Evolutionary conservation across 2,888 invertebrate species (phyloP), one percentile per base, ranked within the genome.

Genomic region (Drosophila ustulata): DNA sequence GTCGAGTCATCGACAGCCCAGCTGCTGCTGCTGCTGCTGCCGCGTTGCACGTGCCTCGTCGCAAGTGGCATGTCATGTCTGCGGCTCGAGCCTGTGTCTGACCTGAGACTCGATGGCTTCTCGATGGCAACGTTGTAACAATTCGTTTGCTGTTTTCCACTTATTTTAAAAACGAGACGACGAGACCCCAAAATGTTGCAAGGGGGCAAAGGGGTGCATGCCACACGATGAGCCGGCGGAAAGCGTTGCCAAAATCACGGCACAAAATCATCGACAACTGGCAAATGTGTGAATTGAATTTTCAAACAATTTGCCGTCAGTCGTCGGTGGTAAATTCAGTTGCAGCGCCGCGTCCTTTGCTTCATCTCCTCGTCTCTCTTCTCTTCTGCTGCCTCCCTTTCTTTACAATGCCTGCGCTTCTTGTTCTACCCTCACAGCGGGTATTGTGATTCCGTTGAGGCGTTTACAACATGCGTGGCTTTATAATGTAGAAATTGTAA

Each of bases 231-330:
- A 85, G 73, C 55, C 68, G 71, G 71, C 78, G 80, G 64, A 66
- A 56, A 75, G 23, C 61, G 32, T 71, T 73, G 76, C 75, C 78
- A 50, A 89, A 89, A 89, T 89, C 89, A 86, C 89, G 71, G 90
- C 57, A 47, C 57, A 76, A 83, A 88, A 84, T 84, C 89, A 90
- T 83, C 89, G 90, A 88, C 89, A 88, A 85, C 81, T 82, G 82
- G 69, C 89, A 88, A 90, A 90, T 89, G 90, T 89, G 89, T 89
- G 89, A 86, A 89, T 90, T 89, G 89, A 89, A 89, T 89, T 89
- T 89, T 89, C 82, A 89, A 89, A 90, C 89, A 86, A 89, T 88
- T 89, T 79, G 55, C 81, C 66, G 65, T 68, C 72, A 64, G 71
- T 83, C 72, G 71, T 83, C 72, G 46, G 63, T 61, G 46, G 69